Evolutionary conservation across 2,888 invertebrate genomes (phyloP).

Genomic region (Deladenus siricidicola): DNA sequence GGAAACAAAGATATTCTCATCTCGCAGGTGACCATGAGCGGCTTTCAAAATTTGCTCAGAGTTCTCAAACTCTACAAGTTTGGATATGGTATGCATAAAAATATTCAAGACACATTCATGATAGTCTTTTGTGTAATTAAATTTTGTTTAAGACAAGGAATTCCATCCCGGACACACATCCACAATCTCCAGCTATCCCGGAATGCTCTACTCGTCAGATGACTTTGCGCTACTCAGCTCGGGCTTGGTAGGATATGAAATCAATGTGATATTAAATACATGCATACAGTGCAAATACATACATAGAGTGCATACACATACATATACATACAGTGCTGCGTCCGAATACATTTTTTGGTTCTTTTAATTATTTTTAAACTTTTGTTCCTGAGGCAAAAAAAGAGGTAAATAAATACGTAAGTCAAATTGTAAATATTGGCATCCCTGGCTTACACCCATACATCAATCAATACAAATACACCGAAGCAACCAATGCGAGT

Average conservation of each 20-base stretch:
- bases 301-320: too few relatives aligned
- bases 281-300: too few relatives aligned
- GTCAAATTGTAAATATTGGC: too few relatives aligned
- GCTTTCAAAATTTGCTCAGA: constrained; percentile 49
- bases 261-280: too few relatives aligned
- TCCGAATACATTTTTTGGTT: not conserved
- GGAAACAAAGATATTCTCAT: constrained; percentile 48
- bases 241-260: constrained; percentile 40
- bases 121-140: too few relatives aligned
- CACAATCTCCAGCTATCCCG: constrained; percentile 53
- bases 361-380: too few relatives aligned
- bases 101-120: too few relatives aligned
- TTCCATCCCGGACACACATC: constrained; percentile 52
- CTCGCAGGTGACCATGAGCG: constrained; percentile 51
- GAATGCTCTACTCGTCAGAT: constrained; percentile 52
- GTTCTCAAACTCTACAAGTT: constrained; percentile 60
- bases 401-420: too few relatives aligned
- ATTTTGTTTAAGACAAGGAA: constrained; percentile 3
- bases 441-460: too few relatives aligned
- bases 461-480: too few relatives aligned
- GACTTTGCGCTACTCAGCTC: constrained; percentile 52
- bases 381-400: too few relatives aligned
- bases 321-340: not conserved
- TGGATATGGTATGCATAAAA: constrained; percentile 60
- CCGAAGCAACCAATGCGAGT: too few relatives aligned